These are phyloP conservation scores for Euschistus heros DNA, from an alignment of 1,140 invertebrate genomes.

Conservation along the genomic window DNA sequence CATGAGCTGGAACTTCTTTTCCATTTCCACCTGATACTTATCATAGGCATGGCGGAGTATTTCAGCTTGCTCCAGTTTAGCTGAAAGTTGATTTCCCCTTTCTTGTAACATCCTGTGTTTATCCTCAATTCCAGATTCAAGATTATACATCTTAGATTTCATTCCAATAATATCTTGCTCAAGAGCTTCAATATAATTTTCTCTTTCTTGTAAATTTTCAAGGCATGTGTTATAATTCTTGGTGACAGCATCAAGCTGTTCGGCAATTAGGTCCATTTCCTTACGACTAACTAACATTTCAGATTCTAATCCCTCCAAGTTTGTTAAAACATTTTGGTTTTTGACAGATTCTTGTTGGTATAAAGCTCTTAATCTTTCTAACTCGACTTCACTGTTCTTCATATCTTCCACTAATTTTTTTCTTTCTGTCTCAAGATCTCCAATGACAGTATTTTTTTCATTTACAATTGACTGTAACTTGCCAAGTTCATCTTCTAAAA, in stretches of 20 bases:
- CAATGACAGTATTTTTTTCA: slow-evolving; percentile 12
- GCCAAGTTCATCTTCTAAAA: slow-evolving; percentile 34
- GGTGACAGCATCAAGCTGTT: slow-evolving; percentile 27
- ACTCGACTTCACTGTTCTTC: slow-evolving; percentile 10
- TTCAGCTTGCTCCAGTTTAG: slow-evolving; percentile 24
- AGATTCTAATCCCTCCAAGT: slow-evolving; percentile 25
- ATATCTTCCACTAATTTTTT: slow-evolving; percentile 19
- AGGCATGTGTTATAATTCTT: slow-evolving; percentile 32
- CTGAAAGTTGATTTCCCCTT: slow-evolving; percentile 39
- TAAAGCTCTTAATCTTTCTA: slow-evolving; percentile 25
- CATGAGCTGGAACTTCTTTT: slow-evolving; percentile 41
- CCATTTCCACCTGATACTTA: slow-evolving; percentile 34
- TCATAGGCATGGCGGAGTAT: slow-evolving; percentile 20
- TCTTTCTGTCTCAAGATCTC: slow-evolving; percentile 25
- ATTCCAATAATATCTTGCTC: slow-evolving; percentile 53
- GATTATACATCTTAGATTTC: slow-evolving; percentile 43
- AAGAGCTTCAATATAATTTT: slow-evolving; percentile 58
- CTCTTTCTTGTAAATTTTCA: slow-evolving; percentile 57
- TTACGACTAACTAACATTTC: slow-evolving; percentile 26
- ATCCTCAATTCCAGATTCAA: slow-evolving; percentile 47
- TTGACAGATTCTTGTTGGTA: slow-evolving; percentile 24
- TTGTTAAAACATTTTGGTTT: slow-evolving; percentile 21
- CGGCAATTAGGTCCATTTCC: slow-evolving; percentile 26
- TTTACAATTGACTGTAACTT: slow-evolving; percentile 10
- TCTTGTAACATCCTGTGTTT: slow-evolving; percentile 42